Evolutionary conservation across 1,140 invertebrate species (phyloP), one percentile per base, ranked within the genome.

Genomic region (Brachionus paranguensis): DNA sequence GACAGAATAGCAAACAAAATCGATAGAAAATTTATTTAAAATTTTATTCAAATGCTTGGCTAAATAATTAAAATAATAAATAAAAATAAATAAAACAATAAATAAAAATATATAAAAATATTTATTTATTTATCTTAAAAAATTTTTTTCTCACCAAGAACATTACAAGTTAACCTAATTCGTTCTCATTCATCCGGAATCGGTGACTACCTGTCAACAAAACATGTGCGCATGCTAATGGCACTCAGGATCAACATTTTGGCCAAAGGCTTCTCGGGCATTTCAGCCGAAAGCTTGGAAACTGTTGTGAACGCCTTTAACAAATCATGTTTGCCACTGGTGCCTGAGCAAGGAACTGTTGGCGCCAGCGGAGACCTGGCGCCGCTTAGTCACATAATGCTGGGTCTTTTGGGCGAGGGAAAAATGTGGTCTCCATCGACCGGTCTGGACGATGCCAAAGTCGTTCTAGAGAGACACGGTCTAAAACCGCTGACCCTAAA

Each of bases 351-450:
- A 88, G 93, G 93, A 0, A 93, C 92, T 1, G 93, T 94, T 5
- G 93, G 93, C 10, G 93, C 93, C 3, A 92, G 92, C 86, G 93
- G 93, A 0, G 93, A 94, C 88, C 88, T 94, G 74, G 93, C 93
- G 5, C 93, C 93, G 1, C 86, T 94, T 68, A 90, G 93, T 14
- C 93, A 94, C 89, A 87, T 94, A n/a, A 93, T 93, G 1, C 87
- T 93, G 0, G 93, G 92, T 1, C 88, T 94, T 85, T 90, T 94
- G 86, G 93, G 93, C n/a, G 93, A 94, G 89, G 93, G 93, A 1
- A 91, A 92, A 87, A 93, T 94, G 93, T 94, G 93, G 93, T 93
- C 92, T 86, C 91, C 92, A 68, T 87, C 91, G 85, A 93, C 92
- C 65, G 93, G 93, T 12, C 93, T 93, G 93, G 92, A 90, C 17